Evolutionary conservation across 2,888 invertebrate species (phyloP).

Genomic region (Troides aeacus): DNA sequence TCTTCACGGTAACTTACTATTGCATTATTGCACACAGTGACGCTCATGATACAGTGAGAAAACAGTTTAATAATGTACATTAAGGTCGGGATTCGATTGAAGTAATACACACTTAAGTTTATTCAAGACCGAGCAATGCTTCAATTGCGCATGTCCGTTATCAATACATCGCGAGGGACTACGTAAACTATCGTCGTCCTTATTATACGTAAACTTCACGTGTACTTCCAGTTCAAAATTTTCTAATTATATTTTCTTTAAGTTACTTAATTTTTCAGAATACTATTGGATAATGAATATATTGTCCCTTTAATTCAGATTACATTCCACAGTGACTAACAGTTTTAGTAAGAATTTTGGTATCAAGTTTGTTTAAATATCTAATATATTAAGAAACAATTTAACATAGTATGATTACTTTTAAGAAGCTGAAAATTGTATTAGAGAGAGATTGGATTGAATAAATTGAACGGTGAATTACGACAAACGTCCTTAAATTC

Average conservation of each 20-base stretch:
- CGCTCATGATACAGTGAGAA: conserved; percentile 40
- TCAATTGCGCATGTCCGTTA: conserved; percentile 71
- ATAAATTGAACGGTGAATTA: conserved; percentile 38
- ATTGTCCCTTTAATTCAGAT: too few relatives aligned
- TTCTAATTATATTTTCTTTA: conserved; percentile 24
- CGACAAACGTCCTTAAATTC: not conserved
- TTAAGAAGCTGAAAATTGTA: not conserved
- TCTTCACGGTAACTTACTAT: conserved; percentile 51
- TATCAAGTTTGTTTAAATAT: not conserved
- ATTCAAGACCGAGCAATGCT: conserved; percentile 49
- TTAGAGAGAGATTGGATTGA: conserved; percentile 9
- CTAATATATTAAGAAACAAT: not conserved
- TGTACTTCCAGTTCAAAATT: conserved; percentile 36
- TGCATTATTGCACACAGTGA: conserved; percentile 63
- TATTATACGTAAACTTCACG: conserved; percentile 61
- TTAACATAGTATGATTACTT: too few relatives aligned
- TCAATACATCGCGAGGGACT: conserved; percentile 61
- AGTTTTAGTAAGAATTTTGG: not conserved
- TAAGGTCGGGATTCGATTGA: conserved; percentile 50
- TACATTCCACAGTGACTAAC: not conserved
- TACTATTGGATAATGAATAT: too few relatives aligned
- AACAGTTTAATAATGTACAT: conserved; percentile 42
- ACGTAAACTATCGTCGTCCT: conserved; percentile 71
- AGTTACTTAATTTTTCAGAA: not conserved
- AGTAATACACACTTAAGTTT: conserved; percentile 43